Percentiles rank a stretch among this genome's conserved stretches.
Conservation (phyloP, 1,140 invertebrate genomes). For the Meloidogyne chitwoodi region DNA sequence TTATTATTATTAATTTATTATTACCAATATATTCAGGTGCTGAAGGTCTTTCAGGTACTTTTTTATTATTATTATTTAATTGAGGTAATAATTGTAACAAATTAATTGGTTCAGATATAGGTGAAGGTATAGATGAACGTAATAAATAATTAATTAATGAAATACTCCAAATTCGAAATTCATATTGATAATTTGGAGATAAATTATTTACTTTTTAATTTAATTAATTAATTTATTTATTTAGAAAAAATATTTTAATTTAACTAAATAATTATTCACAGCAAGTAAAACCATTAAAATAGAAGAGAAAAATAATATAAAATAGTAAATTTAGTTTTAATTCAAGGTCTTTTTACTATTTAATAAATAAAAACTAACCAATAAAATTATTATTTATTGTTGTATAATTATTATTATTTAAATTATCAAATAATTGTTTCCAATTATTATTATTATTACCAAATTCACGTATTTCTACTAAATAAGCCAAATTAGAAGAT, state of each 20-base stretch:
- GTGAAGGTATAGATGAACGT: not conserved
- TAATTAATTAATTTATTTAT: not conserved
- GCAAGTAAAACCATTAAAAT: not conserved
- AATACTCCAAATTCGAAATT: slow-evolving; percentile 51
- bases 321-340: too few relatives aligned
- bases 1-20: too few relatives aligned
- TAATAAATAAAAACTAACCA: not conserved
- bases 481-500: slow-evolving; percentile 35
- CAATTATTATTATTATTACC: not conserved
- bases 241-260: too few relatives aligned
- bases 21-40: slow-evolving; percentile 53
- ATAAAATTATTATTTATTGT: not conserved
- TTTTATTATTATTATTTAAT: not conserved
- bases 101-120: slow-evolving; percentile 12
- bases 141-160: not conserved
- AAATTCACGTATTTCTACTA: slow-evolving; percentile 48
- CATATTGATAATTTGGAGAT: slow-evolving; percentile 47
- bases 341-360: not conserved
- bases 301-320: too few relatives aligned
- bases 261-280: not conserved
- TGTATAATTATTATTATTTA: not conserved
- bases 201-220: slow-evolving; percentile 49
- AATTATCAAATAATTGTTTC: not conserved
- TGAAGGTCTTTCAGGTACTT: slow-evolving; percentile 41
- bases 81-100: not conserved